Base-by-base conservation (phyloP, 1,140 invertebrate species). In the Hycleus cichorii region DNA sequence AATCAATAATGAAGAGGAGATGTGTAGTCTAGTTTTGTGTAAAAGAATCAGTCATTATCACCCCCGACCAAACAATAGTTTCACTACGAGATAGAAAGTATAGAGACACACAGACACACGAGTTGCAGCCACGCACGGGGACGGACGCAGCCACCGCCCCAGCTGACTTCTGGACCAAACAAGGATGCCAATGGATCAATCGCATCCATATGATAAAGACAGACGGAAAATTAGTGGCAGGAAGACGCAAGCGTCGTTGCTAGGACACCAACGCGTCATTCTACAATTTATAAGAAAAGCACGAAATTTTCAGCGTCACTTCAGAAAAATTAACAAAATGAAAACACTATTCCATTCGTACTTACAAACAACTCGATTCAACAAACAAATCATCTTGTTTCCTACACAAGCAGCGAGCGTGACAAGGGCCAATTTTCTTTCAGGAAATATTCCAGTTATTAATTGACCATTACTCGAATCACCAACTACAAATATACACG, bases 241-340 rank as follows among this genome's bases (percentile, higher is more conserved):
- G 47, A 10, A 18, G 32, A 60, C 64, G 65, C 62, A 65, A 60
- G 62, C 60, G 59, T 64, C 32, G 67, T 68, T 63, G 27, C 64
- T 58, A 63, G 47, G 62, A 59, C 63, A 53, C 69, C 65, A 25
- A 12, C 38, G 50, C 48, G 46, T 58, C 42, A 47, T 42, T 42
- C 32, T 32, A 32, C 1, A 32, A 3, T 32, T 32, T 32, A 32
- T 3, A 32, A 32, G 0, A 32, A 32, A 32, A 32, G 7, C 32
- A 7, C 7, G 7, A 32, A 32, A 32, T 32, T 32, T 32, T 7
- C 1, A 32, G 32, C 4, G 7, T 5, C 32, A 32, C 7, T 32
- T 3, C 2, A 18, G 18, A 18, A 18, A 18, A 18, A 18, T 18
- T 18, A 18, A 18, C 18, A 18, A 18, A 18, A 1, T 18, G 18